phyloP scores from a whole-genome alignment of 2,113 vertebrate genomes.

The Pleuronectes platessa region DNA sequence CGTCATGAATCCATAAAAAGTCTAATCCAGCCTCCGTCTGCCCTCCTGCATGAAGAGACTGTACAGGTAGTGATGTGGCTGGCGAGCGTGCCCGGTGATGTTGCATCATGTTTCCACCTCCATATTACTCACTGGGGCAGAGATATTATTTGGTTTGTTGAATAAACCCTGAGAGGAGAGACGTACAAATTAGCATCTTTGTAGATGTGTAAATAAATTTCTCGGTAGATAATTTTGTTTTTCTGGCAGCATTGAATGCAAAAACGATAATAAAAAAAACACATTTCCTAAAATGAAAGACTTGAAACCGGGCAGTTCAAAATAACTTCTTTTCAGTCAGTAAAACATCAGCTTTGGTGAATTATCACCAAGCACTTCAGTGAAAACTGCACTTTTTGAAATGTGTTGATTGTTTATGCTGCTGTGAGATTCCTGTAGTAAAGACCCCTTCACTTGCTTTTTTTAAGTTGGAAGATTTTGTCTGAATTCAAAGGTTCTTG shows the following conservation, averaged over 20 bases:
- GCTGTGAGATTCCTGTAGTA: conserved; percentile 21
- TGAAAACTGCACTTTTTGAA: conserved; percentile 44
- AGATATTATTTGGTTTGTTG: not conserved
- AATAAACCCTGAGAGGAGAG: conserved; percentile 14
- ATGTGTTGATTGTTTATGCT: conserved; percentile 41
- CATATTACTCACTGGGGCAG: not conserved
- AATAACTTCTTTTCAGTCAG: not conserved
- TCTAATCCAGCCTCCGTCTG: conserved; percentile 12
- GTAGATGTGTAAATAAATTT: conserved; percentile 58
- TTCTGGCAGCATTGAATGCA: not conserved
- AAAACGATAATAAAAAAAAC: not conserved
- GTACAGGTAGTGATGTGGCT: not conserved
- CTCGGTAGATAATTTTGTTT: not conserved
- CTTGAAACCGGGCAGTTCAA: no score
- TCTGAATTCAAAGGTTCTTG: not conserved
- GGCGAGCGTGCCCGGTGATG: not conserved
- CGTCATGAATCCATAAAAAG: conserved; percentile 4
- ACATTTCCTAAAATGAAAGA: not conserved
- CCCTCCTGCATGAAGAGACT: conserved; percentile 14
- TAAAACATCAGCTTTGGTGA: not conserved
- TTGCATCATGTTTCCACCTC: not conserved
- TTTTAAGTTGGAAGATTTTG: not conserved
- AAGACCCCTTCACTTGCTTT: not conserved
- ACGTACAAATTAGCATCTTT: conserved; percentile 28
- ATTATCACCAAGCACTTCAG: not conserved